Evolutionary conservation across 2,797 vertebrate genomes (phyloP), one percentile per base, ranked within the genome.

Genomic region (Champsocephalus esox): DNA sequence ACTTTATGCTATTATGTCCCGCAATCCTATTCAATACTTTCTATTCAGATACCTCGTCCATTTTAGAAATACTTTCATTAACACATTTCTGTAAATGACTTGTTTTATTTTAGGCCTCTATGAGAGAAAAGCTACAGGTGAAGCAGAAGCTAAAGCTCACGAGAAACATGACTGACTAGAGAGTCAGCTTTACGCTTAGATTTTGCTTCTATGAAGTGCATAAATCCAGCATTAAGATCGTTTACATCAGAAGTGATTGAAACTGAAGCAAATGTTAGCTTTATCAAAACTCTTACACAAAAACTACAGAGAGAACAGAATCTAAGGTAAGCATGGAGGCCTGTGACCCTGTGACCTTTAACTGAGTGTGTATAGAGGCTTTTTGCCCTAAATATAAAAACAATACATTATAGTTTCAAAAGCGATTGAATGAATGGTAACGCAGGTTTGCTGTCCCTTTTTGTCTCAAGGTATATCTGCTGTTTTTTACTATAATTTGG

Each of bases 141-240:
- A 66, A 80, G 61, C 51, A 54, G 71, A 84, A 73, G 72, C 70
- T 77, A 82, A 52, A 77, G 79, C 78, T 75, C 67, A 79, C 45
- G n/a, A 57, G 28, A 73, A 57, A 28, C 24, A 41, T 38, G 54
- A 56, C 62, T 74, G 67, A 78, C 46, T 61, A 50, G 51, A 70
- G 57, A 80, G 62, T 59, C 54, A 9, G 46, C 41, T 73, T 68
- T 51, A 44, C 9, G 73, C 45, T 70, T 21, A 55, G 54, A 65
- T 71, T 68, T 49, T 4, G 9, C n/a, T 14, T 69, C 48, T 62
- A 38, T 28, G 28, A 28, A 28, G 28, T 54, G 19, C 52, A 65
- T 38, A 17, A 21, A 44, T 56, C 48, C 14, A 50, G 28, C 62
- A 34, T 59, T 19, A 12, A 45, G 28, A 54, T 64, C 8, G 34